Conservation (phyloP, 2,113 vertebrate species). For the Lutjanus erythropterus region DNA sequence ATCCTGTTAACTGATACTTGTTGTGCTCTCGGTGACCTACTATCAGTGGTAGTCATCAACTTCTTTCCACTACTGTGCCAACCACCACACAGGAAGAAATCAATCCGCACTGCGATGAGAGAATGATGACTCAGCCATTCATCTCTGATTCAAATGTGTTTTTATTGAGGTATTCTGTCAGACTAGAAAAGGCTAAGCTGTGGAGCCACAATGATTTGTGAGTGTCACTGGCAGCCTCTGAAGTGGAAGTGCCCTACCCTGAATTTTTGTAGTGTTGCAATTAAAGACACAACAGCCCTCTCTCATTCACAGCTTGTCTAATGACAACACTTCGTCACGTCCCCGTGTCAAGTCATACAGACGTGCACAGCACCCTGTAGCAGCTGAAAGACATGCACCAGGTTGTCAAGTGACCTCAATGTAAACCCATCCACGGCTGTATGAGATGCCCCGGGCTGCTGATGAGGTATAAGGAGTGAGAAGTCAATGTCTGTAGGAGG, state of each 20-base stretch:
- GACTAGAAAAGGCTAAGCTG: neutral
- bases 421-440: no score
- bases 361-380: no score
- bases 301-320: no score
- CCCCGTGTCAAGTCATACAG: no score
- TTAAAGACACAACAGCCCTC: no score
- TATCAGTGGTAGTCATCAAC: neutral
- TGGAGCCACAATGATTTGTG: neutral
- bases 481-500: no score
- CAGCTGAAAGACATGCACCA: no score
- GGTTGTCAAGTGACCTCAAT: no score
- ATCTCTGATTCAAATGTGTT: slow-evolving; percentile 9
- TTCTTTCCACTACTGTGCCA: neutral
- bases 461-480: no score
- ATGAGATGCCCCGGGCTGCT: no score
- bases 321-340: no score
- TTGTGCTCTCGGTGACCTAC: neutral
- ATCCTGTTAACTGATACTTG: neutral
- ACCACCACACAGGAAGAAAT: neutral
- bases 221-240: neutral
- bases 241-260: slow-evolving; percentile 23
- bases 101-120: neutral
- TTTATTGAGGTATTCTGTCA: neutral
- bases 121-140: neutral
- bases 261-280: neutral